These are phyloP conservation scores for Eupithecia insigniata DNA, from an alignment of 2,888 invertebrate species.

Conservation along the genomic window DNA sequence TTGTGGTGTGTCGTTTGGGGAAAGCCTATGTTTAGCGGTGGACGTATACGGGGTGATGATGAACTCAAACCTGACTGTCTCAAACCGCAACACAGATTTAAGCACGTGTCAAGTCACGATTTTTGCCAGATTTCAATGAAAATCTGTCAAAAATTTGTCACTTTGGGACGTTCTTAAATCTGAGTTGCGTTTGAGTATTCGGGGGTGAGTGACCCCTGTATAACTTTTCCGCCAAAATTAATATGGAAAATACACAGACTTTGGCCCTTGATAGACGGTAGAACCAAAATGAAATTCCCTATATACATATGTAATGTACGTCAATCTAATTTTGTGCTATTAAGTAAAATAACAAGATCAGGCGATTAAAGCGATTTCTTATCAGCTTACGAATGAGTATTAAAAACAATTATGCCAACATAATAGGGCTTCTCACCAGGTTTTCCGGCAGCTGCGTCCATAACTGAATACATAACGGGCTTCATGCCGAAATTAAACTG, in stretches of 20 bases:
- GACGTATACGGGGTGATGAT: too few relatives aligned
- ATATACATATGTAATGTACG: too few relatives aligned
- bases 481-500: conserved; percentile 96
- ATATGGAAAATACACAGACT: not conserved
- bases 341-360: not conserved
- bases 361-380: not conserved
- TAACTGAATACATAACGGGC: conserved; percentile 93
- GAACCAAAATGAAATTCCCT: not conserved
- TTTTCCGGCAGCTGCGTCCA: conserved; percentile 85
- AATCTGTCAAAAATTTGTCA: too few relatives aligned
- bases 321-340: not conserved
- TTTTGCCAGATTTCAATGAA: too few relatives aligned
- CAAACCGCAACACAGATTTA: too few relatives aligned
- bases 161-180: too few relatives aligned
- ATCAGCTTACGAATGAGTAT: not conserved
- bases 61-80: too few relatives aligned
- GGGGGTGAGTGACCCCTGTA: too few relatives aligned
- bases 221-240: not conserved
- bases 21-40: too few relatives aligned
- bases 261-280: not conserved
- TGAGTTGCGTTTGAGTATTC: too few relatives aligned
- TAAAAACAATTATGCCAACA: not conserved
- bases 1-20: too few relatives aligned
- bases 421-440: conserved; percentile 64
- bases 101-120: too few relatives aligned